Evolutionary conservation across 2,797 vertebrate species (phyloP).

Genomic region (Acridotheres tristis): DNA sequence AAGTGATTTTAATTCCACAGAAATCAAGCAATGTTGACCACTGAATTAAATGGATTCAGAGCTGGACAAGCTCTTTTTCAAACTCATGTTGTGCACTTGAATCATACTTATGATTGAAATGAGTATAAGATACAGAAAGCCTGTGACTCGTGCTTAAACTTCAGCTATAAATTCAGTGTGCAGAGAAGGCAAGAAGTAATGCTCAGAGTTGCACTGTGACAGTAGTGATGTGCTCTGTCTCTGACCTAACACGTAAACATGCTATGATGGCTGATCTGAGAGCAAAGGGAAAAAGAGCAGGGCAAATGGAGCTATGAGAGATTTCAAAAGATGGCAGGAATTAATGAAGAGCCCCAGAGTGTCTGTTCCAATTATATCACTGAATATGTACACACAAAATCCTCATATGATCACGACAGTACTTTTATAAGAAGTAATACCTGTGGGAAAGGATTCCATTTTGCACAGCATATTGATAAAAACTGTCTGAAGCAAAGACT

Average conservation of each 20-base stretch:
- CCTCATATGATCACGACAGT: not conserved
- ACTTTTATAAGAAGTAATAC: slow-evolving; percentile 29
- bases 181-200: not conserved
- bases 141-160: not conserved
- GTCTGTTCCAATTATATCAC: not conserved
- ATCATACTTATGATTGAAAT: not conserved
- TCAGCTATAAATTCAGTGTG: not conserved
- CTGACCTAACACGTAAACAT: not conserved
- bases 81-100: not conserved
- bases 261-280: not conserved
- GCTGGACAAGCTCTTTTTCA: not conserved
- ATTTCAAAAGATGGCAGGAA: not conserved
- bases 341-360: not conserved
- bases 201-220: not conserved
- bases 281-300: not conserved
- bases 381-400: not conserved
- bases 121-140: not conserved
- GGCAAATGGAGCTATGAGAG: not conserved
- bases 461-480: slow-evolving; percentile 83
- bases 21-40: not conserved
- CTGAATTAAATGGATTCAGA: not conserved
- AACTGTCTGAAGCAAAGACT: slow-evolving; percentile 78
- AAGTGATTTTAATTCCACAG: not conserved
- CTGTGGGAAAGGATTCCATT: slow-evolving; percentile 80
- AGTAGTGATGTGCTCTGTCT: not conserved